phyloP scores from a whole-genome alignment of 1,140 invertebrate species.

The Popillia japonica region DNA sequence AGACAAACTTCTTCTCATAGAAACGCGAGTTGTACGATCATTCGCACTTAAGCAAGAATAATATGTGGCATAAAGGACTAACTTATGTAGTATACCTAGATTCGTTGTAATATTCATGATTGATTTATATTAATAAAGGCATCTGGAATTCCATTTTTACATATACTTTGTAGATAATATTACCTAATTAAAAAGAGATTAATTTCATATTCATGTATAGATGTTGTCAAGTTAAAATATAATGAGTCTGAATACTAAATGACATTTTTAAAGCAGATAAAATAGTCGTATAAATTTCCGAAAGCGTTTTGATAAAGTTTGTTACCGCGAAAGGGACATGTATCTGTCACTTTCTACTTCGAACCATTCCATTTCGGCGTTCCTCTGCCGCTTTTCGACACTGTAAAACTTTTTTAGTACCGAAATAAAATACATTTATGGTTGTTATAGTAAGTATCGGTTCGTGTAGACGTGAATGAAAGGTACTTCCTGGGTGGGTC shows the following conservation, averaged over 20 bases:
- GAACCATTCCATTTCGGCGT: background rate
- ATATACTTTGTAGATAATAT: no score
- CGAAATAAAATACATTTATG: slow-evolving; percentile 40
- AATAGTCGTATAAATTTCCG: background rate
- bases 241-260: background rate
- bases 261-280: background rate
- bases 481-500: slow-evolving; percentile 40
- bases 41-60: no score
- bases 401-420: slow-evolving; percentile 36
- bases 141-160: no score
- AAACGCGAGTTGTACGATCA: no score
- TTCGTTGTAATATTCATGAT: no score
- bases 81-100: no score
- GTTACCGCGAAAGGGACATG: slow-evolving; percentile 18
- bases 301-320: background rate
- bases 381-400: slow-evolving; percentile 28
- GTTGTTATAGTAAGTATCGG: slow-evolving; percentile 36
- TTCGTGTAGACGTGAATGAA: slow-evolving; percentile 41
- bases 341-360: slow-evolving; percentile 27
- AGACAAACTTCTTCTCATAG: no score
- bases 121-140: no score
- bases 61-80: no score
- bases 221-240: no score
- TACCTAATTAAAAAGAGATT: no score
- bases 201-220: no score